Evolutionary conservation across 2,888 invertebrate genomes (phyloP).

Genomic region (Platycnemis pennipes): DNA sequence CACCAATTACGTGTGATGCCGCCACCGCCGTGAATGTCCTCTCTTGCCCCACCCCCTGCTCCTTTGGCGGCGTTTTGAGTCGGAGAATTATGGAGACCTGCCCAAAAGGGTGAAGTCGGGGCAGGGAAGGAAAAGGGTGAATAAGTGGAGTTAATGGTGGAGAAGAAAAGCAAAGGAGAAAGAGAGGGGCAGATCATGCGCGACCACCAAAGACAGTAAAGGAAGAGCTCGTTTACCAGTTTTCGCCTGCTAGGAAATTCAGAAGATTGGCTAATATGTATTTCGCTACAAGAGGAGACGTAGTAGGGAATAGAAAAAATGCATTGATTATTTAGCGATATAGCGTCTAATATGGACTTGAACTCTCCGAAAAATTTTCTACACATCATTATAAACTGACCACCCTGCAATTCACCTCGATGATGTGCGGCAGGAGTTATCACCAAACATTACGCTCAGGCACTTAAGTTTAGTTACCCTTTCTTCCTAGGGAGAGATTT

Average conservation of each 20-base stretch:
- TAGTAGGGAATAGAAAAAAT: no score
- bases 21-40: constrained; percentile 32
- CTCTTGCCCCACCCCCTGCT: not conserved
- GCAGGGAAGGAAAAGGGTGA: not conserved
- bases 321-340: no score
- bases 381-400: no score
- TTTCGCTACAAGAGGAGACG: no score
- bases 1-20: constrained; percentile 53
- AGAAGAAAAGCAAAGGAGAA: not conserved
- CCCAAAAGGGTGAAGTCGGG: not conserved
- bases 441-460: no score
- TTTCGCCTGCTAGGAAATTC: no score
- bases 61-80: constrained; percentile 40
- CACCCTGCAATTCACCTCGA: no score
- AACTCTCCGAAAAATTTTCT: no score
- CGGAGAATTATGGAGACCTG: constrained; percentile 56
- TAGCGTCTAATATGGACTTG: no score
- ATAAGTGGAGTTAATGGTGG: not conserved
- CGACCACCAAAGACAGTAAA: not conserved
- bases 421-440: no score
- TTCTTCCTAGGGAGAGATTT: no score
- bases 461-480: no score
- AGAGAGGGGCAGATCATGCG: not conserved
- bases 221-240: not conserved
- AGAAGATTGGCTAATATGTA: not conserved